Percentiles rank a stretch among this genome's conserved stretches.
These are phyloP conservation scores for Salpingus planirostris DNA, from an alignment of 2,888 invertebrate species.

Conservation along the genomic window DNA sequence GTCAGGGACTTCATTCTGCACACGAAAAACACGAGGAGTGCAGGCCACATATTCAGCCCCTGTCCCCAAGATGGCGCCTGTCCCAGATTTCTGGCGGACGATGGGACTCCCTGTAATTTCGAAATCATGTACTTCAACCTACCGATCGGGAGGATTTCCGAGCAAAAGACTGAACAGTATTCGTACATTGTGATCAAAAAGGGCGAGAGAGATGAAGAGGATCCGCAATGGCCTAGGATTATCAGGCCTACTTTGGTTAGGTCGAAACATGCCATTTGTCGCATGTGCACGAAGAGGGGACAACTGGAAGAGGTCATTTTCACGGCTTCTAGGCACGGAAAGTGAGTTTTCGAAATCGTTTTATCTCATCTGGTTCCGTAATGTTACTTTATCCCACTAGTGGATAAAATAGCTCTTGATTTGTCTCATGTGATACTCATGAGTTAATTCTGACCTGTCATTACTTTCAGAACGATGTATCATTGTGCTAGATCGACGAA, in stretches of 20 bases:
- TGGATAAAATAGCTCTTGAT: no score
- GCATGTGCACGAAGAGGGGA: slow-evolving; percentile 67
- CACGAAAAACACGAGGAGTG: slow-evolving; percentile 31
- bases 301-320: slow-evolving; percentile 68
- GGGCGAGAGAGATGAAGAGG: slow-evolving; percentile 48
- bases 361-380: background rate
- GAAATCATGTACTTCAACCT: slow-evolving; percentile 52
- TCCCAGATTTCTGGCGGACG: slow-evolving; percentile 55
- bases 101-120: slow-evolving; percentile 73
- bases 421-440: slow-evolving; percentile 2
- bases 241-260: slow-evolving; percentile 62
- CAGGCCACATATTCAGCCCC: slow-evolving; percentile 67
- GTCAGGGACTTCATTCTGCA: slow-evolving; percentile 72
- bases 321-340: slow-evolving; percentile 65
- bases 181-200: slow-evolving; percentile 77
- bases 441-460: slow-evolving; percentile 9
- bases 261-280: slow-evolving; percentile 66
- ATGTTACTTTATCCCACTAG: no score
- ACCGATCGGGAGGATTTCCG: slow-evolving; percentile 43
- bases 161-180: slow-evolving; percentile 51
- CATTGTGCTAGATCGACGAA: slow-evolving; percentile 61
- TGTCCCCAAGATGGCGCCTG: slow-evolving; percentile 79
- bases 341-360: slow-evolving; percentile 42
- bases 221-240: slow-evolving; percentile 69
- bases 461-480: slow-evolving; percentile 51